Conservation (phyloP, 2,888 invertebrate species). For the Bombylius major region DNA sequence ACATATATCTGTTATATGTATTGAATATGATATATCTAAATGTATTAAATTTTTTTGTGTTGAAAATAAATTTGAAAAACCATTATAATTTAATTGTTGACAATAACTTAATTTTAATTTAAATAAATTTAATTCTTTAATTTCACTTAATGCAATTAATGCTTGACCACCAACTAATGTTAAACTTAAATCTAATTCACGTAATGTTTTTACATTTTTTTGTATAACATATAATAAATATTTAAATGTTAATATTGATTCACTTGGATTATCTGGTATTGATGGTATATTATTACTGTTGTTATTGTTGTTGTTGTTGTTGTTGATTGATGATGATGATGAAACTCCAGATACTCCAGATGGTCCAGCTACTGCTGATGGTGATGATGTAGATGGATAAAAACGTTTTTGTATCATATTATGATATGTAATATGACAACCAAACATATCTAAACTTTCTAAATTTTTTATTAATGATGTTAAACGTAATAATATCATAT, state of each 20-base stretch:
- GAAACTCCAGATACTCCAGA: not conserved
- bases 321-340: not conserved
- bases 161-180: conserved; percentile 55
- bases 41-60: conserved; percentile 34
- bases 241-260: conserved; percentile 58
- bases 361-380: conserved; percentile 12
- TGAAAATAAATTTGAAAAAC: conserved; percentile 5
- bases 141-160: conserved; percentile 42
- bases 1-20: conserved; percentile 51
- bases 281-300: conserved; percentile 8
- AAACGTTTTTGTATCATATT: conserved; percentile 52
- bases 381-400: conserved; percentile 40
- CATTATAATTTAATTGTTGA: conserved; percentile 24
- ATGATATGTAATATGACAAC: conserved; percentile 59
- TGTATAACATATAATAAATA: conserved; percentile 47
- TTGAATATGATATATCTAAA: conserved; percentile 51
- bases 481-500: conserved; percentile 57
- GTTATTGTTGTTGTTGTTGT: no score
- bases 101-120: conserved; percentile 25
- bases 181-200: conserved; percentile 49
- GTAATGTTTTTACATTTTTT: conserved; percentile 42
- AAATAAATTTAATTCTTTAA: conserved; percentile 33
- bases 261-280: conserved; percentile 38
- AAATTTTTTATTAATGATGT: conserved; percentile 46
- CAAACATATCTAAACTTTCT: conserved; percentile 48